Conservation (phyloP, 2,888 invertebrate species). For the Melieria omissa region DNA sequence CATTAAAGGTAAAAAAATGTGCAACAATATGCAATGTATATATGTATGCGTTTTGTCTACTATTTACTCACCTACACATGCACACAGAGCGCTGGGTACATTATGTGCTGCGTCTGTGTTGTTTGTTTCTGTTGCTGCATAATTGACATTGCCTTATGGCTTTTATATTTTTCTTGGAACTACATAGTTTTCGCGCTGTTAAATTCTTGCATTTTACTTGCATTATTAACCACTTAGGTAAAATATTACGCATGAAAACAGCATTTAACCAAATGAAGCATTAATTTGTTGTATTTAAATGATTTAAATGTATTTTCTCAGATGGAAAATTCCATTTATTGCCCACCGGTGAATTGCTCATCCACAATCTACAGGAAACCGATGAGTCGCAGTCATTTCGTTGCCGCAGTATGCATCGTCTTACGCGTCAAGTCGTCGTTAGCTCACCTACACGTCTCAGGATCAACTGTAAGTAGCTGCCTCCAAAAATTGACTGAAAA, state of each 20-base stretch:
- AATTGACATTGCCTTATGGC: constrained; percentile 59
- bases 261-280: constrained; percentile 14
- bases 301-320: constrained; percentile 54
- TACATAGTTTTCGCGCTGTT: too few species aligned
- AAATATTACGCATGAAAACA: too few species aligned
- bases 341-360: constrained; percentile 78
- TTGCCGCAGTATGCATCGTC: constrained; percentile 79
- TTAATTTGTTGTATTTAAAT: neutral
- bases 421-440: constrained; percentile 77
- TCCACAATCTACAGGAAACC: constrained; percentile 79
- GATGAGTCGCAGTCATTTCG: constrained; percentile 79
- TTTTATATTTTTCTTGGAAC: constrained; percentile 14
- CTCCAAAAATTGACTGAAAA: too few species aligned
- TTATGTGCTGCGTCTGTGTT: constrained; percentile 6
- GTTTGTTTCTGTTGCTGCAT: constrained; percentile 47
- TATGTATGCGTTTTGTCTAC: neutral
- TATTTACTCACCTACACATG: neutral
- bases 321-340: constrained; percentile 82
- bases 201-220: too few species aligned
- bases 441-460: constrained; percentile 77
- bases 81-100: neutral
- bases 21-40: constrained; percentile 35
- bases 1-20: constrained; percentile 24
- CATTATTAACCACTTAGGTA: too few species aligned
- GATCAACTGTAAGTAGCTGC: constrained; percentile 72